These are phyloP conservation scores for Pseudomugil tenellus DNA, from an alignment of 2,797 vertebrate species.

Conservation along the genomic window DNA sequence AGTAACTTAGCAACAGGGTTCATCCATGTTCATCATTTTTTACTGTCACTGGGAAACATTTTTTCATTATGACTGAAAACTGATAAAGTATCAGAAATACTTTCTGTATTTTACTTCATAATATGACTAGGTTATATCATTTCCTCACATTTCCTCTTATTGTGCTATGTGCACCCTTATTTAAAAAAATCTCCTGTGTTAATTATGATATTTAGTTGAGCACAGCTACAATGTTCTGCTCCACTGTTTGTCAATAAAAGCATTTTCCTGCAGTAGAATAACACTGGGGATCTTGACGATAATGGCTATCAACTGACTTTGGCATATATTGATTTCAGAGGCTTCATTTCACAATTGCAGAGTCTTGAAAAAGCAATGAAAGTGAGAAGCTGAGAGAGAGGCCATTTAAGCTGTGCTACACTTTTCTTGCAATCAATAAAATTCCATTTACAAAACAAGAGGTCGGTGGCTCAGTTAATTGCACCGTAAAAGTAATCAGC, in stretches of 20 bases:
- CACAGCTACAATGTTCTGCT: constrained; percentile 52
- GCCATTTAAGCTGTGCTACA: constrained; percentile 78
- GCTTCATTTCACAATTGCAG: constrained; percentile 83
- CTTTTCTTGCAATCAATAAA: constrained; percentile 85
- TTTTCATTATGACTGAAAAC: neutral
- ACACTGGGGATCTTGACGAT: constrained; percentile 83
- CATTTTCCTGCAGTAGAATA: constrained; percentile 85
- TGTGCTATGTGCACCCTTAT: constrained; percentile 20
- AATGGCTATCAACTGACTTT: constrained; percentile 85
- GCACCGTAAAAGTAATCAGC: constrained; percentile 76
- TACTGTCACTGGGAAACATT: constrained; percentile 17
- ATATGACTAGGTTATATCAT: constrained; percentile 33
- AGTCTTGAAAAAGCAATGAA: constrained; percentile 79
- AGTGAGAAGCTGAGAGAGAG: constrained; percentile 76
- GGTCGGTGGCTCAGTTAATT: constrained; percentile 82
- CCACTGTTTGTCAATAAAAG: constrained; percentile 66
- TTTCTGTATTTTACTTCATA: constrained; percentile 5
- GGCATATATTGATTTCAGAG: constrained; percentile 86
- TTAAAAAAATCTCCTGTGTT: constrained; percentile 31
- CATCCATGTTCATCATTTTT: constrained; percentile 15
- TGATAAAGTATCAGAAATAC: constrained; percentile 5
- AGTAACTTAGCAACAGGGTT: constrained; percentile 21
- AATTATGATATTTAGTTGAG: constrained; percentile 44
- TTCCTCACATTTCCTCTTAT: constrained; percentile 52
- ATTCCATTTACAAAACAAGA: constrained; percentile 83